Evolutionary conservation across 2,888 invertebrate species (phyloP).

Genomic region (Rhagonycha lutea): DNA sequence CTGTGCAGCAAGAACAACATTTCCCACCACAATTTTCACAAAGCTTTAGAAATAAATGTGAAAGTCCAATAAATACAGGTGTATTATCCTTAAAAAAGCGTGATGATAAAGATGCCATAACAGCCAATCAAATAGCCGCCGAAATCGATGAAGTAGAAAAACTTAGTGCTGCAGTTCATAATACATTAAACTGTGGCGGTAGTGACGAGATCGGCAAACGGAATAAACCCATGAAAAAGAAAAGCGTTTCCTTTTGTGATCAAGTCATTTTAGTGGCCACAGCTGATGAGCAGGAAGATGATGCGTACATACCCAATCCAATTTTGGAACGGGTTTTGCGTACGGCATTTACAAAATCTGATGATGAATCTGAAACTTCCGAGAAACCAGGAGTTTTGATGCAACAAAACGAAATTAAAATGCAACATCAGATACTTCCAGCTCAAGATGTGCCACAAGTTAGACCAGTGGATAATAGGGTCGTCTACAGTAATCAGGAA

Average conservation of each 20-base stretch:
- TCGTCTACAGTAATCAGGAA: slow-evolving; percentile 5
- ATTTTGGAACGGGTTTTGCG: slow-evolving; percentile 84
- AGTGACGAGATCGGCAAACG: slow-evolving; percentile 56
- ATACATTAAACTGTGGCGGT: slow-evolving; percentile 53
- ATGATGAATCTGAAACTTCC: slow-evolving; percentile 39
- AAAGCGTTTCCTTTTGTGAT: slow-evolving; percentile 93
- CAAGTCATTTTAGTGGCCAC: slow-evolving; percentile 92
- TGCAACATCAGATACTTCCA: background rate
- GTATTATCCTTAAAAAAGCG: slow-evolving; percentile 44
- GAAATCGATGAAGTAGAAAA: slow-evolving; percentile 62
- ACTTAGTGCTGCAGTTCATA: slow-evolving; percentile 60
- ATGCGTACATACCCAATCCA: slow-evolving; percentile 88
- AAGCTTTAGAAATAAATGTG: slow-evolving; percentile 19
- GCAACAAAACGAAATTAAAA: background rate
- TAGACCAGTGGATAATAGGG: background rate
- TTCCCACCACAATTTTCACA: slow-evolving; percentile 9
- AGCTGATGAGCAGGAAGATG: slow-evolving; percentile 89
- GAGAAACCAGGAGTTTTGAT: background rate
- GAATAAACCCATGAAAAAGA: slow-evolving; percentile 72
- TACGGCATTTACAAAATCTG: slow-evolving; percentile 78
- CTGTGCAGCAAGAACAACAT: slow-evolving; percentile 16
- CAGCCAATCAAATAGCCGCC: slow-evolving; percentile 60
- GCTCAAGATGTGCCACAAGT: background rate
- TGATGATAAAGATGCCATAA: slow-evolving; percentile 45
- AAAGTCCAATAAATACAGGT: slow-evolving; percentile 36